Percentiles rank a stretch among this genome's conserved stretches.
Evolutionary conservation across 2,888 invertebrate species (phyloP).

Genomic region (Linnaemya vulpina): DNA sequence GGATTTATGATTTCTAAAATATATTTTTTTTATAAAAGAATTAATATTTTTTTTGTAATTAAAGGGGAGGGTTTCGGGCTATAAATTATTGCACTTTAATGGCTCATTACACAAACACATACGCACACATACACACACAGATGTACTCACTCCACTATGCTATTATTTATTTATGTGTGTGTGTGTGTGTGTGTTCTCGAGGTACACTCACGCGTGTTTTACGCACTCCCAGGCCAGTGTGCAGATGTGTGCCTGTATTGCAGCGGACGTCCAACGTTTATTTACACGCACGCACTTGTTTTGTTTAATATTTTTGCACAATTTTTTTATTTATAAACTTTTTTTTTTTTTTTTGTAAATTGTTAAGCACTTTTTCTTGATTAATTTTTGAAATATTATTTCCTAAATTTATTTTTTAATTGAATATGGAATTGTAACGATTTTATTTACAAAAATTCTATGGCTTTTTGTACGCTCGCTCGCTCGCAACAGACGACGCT

Average conservation of each 20-base stretch:
- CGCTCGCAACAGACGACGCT: conserved; percentile 13
- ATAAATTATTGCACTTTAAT: conserved; percentile 70
- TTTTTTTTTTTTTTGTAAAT: too few species aligned
- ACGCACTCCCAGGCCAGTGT: conserved; percentile 50
- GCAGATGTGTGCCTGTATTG: conserved; percentile 21
- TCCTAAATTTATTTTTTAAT: not conserved
- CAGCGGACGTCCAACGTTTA: conserved; percentile 50
- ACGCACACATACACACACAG: not conserved
- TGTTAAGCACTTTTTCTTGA: conserved; percentile 25
- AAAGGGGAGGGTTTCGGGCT: conserved; percentile 52
- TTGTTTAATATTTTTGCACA: conserved; percentile 5
- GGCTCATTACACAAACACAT: conserved; percentile 48
- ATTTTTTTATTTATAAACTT: too few species aligned
- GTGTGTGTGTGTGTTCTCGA: conserved; percentile 15
- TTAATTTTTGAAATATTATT: conserved; percentile 25
- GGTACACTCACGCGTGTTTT: conserved; percentile 38
- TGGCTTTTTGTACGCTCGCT: conserved; percentile 34
- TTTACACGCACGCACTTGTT: conserved; percentile 42
- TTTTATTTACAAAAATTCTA: conserved; percentile 51
- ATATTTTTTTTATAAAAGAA: conserved; percentile 14
- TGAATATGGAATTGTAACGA: conserved; percentile 42
- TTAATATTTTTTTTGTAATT: conserved; percentile 27
- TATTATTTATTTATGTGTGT: not conserved
- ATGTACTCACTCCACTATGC: conserved; percentile 37
- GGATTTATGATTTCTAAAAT: conserved; percentile 14